A percentile compares a stretch with the other conserved stretches of the same genome.
Evolutionary conservation across 1,140 invertebrate genomes (phyloP).

Genomic region (Drosophila repletoides): DNA sequence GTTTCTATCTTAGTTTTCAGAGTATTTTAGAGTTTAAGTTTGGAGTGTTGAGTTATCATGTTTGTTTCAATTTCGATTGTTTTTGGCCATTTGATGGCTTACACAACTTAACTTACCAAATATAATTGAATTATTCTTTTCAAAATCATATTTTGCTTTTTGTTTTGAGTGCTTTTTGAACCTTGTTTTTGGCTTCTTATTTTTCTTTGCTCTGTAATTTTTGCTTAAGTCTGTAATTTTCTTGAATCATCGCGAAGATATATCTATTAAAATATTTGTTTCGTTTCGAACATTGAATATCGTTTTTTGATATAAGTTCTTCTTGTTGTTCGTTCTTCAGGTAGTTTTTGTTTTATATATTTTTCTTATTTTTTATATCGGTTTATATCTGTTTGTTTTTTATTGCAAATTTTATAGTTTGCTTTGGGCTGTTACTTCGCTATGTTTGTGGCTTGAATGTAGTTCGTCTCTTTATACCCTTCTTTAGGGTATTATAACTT

Average conservation of each 20-base stretch:
- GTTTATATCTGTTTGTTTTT: not conserved
- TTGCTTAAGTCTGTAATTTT: constrained; percentile 25
- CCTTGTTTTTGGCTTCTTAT: constrained; percentile 3
- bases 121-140: constrained; percentile 30
- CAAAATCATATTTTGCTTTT: constrained; percentile 16
- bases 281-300: constrained; percentile 32
- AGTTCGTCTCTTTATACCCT: not conserved
- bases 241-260: constrained; percentile 24
- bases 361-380: constrained; percentile 25
- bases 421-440: constrained; percentile 15
- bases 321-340: constrained; percentile 40
- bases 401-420: constrained; percentile 2
- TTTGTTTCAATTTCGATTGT: constrained; percentile 8
- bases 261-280: constrained; percentile 23
- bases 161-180: constrained; percentile 19
- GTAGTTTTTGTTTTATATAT: constrained; percentile 9
- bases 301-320: constrained; percentile 23
- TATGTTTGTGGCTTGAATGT: constrained; percentile 20
- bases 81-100: constrained; percentile 2
- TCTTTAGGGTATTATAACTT: too few relatives aligned
- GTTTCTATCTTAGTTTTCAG: not conserved
- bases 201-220: constrained; percentile 1
- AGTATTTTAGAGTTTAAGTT: constrained; percentile 4
- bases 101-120: constrained; percentile 72
- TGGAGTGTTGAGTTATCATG: constrained; percentile 34